Conservation (phyloP, 1,140 invertebrate species). For the Drosophila rufa region DNA sequence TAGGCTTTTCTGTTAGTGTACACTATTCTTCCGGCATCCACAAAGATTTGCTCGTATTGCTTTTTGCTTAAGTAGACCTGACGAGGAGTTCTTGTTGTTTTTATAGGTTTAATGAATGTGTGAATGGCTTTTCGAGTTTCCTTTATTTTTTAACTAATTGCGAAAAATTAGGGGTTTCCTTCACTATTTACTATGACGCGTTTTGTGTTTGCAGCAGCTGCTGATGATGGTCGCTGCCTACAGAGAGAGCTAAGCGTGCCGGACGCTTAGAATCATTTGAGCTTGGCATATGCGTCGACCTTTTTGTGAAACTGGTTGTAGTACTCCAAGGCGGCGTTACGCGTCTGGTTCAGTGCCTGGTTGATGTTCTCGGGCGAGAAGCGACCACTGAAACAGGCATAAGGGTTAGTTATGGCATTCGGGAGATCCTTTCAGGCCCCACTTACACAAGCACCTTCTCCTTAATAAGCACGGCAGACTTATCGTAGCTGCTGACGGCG, state of each 20-base stretch:
- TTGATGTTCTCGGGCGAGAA: slow-evolving; percentile 91
- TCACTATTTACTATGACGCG: slow-evolving; percentile 67
- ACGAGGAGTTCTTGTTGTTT: slow-evolving; percentile 20
- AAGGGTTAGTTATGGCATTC: background rate
- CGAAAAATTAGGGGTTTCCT: slow-evolving; percentile 47
- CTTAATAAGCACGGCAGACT: slow-evolving; percentile 87
- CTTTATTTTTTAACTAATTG: slow-evolving; percentile 50
- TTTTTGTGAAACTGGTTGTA: slow-evolving; percentile 91
- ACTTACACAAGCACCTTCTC: slow-evolving; percentile 93
- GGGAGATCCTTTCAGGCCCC: background rate
- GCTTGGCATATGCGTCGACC: slow-evolving; percentile 89
- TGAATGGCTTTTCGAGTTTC: slow-evolving; percentile 37
- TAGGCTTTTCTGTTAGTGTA: slow-evolving; percentile 52
- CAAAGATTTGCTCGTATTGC: slow-evolving; percentile 50
- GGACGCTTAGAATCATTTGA: slow-evolving; percentile 87
- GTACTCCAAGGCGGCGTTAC: slow-evolving; percentile 85
- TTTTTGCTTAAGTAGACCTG: slow-evolving; percentile 29
- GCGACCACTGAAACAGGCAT: slow-evolving; percentile 88
- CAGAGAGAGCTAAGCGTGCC: slow-evolving; percentile 64
- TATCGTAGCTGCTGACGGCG: slow-evolving; percentile 85
- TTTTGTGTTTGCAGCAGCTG: slow-evolving; percentile 29
- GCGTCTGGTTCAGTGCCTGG: slow-evolving; percentile 88
- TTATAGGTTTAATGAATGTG: slow-evolving; percentile 24
- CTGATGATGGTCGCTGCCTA: slow-evolving; percentile 48
- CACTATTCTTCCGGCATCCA: slow-evolving; percentile 18